Percentiles rank a stretch among this genome's conserved stretches.
Evolutionary conservation across 2,888 invertebrate genomes (phyloP).

Genomic region (Salticus scenicus): DNA sequence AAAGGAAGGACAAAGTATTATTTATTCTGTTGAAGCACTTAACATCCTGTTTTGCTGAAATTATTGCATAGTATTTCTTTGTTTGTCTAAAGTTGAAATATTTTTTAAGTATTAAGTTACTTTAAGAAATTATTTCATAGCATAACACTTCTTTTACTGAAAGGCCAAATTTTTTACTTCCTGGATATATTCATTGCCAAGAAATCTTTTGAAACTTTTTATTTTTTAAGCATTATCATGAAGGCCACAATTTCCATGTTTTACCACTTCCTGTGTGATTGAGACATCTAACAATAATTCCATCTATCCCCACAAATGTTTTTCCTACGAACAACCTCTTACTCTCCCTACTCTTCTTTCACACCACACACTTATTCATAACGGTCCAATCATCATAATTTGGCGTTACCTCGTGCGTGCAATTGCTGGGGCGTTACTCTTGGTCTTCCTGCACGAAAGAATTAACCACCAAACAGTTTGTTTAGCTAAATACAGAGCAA

Average conservation of each 20-base stretch:
- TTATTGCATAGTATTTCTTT: no score
- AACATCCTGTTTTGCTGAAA: no score
- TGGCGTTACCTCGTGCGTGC: conserved; percentile 14
- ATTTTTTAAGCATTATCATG: no score
- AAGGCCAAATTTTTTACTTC: no score
- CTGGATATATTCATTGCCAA: not conserved
- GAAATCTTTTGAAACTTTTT: no score
- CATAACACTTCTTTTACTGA: no score
- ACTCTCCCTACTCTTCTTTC: not conserved
- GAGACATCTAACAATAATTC: not conserved
- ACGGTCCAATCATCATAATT: conserved; percentile 9
- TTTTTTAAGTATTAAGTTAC: no score
- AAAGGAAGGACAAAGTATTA: no score
- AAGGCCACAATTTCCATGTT: not conserved
- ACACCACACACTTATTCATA: not conserved
- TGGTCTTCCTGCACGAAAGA: conserved; percentile 2
- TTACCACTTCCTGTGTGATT: conserved; percentile 2
- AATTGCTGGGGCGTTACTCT: not conserved
- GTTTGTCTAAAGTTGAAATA: no score
- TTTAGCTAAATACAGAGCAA: not conserved
- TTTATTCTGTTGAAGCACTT: no score
- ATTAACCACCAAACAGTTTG: conserved; percentile 10
- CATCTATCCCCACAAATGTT: not conserved
- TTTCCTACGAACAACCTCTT: not conserved
- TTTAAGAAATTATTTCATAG: no score